Conservation (phyloP, 1,140 invertebrate species). For the Leptinotarsa texana region DNA sequence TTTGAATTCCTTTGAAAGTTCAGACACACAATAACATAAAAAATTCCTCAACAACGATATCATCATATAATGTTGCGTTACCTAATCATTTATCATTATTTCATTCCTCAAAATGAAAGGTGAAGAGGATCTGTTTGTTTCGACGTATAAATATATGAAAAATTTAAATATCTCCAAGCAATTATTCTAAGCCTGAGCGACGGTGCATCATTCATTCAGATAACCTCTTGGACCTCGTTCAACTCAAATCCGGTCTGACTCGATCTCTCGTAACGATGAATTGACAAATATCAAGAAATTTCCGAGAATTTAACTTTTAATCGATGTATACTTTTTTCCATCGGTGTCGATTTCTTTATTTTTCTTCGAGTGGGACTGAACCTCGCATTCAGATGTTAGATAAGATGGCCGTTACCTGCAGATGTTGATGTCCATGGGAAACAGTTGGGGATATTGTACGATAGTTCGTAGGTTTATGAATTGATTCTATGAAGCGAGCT, state of each 20-base stretch:
- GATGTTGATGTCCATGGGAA: no score
- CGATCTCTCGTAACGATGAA: not conserved
- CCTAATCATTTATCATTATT: no score
- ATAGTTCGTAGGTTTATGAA: no score
- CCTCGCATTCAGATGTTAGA: not conserved
- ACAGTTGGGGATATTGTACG: no score
- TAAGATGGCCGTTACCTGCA: not conserved
- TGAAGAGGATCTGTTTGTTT: not conserved
- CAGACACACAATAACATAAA: no score
- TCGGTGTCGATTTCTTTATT: constrained; percentile 7
- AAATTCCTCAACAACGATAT: no score
- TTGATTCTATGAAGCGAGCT: no score
- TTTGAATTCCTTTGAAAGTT: no score
- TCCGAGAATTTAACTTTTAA: constrained; percentile 7
- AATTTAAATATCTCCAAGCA: constrained; percentile 10
- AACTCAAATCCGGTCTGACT: constrained; percentile 12
- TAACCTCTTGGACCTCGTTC: constrained; percentile 11
- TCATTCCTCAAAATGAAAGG: not conserved
- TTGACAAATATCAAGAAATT: constrained; percentile 14
- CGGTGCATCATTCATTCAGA: not conserved
- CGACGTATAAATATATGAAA: not conserved
- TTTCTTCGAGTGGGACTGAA: not conserved
- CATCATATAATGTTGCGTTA: no score
- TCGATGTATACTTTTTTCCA: constrained; percentile 12
- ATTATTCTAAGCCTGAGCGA: constrained; percentile 5